phyloP scores from a whole-genome alignment of 1,140 invertebrate species.

The Sycophila sp. region DNA sequence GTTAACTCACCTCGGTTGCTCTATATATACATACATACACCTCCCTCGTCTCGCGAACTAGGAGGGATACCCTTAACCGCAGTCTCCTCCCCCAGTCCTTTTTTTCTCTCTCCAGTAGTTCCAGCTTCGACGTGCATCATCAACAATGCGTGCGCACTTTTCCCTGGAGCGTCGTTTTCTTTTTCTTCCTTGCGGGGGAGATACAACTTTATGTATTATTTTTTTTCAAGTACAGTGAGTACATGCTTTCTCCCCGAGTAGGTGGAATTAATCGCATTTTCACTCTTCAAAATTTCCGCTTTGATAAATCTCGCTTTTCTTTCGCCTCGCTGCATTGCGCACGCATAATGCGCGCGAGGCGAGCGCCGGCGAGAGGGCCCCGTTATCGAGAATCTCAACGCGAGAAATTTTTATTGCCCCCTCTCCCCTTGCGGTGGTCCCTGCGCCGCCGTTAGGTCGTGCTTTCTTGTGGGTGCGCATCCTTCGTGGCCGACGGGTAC shows the following conservation, averaged over 20 bases:
- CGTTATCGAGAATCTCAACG: conserved; percentile 7
- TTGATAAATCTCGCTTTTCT: conserved; percentile 24
- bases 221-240: no score
- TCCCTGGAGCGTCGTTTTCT: conserved; percentile 14
- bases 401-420: conserved; percentile 8
- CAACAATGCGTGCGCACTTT: no score
- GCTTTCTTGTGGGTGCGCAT: conserved; percentile 10
- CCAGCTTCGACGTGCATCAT: no score
- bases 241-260: background rate
- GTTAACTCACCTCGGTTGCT: conserved; percentile 16
- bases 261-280: conserved; percentile 25
- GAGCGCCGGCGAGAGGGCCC: no score
- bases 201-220: no score
- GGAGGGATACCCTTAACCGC: conserved; percentile 14
- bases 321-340: background rate
- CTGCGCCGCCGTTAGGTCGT: no score
- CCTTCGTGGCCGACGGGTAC: background rate
- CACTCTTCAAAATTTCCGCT: conserved; percentile 31
- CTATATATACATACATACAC: background rate
- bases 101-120: no score
- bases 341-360: background rate
- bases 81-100: background rate
- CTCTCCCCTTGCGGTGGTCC: background rate
- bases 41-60: background rate
- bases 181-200: no score